A percentile compares a stretch with the other conserved stretches of the same genome.
Evolutionary conservation across 2,888 invertebrate genomes (phyloP).

Genomic region (Biston betularia): DNA sequence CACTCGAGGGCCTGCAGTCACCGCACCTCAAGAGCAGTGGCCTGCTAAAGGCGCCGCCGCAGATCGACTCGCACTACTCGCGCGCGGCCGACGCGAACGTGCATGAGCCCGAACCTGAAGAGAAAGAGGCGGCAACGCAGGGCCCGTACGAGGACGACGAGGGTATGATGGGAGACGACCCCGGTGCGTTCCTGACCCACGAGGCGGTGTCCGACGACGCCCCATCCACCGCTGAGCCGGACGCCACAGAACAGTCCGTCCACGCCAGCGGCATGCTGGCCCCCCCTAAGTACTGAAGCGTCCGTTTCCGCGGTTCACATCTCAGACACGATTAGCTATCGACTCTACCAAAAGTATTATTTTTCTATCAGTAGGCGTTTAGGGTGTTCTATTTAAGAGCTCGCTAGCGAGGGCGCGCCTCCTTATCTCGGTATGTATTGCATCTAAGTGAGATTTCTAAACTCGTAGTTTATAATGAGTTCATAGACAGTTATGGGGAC

Average conservation of each 20-base stretch:
- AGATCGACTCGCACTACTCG: conserved; percentile 87
- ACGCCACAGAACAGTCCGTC: conserved; percentile 85
- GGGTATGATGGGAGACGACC: conserved; percentile 86
- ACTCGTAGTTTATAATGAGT: conserved; percentile 55
- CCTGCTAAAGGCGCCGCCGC: conserved; percentile 83
- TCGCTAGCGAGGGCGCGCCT: conserved; percentile 66
- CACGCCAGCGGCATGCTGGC: conserved; percentile 85
- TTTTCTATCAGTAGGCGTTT: conserved; percentile 67
- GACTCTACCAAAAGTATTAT: conserved; percentile 84
- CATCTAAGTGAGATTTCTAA: conserved; percentile 71
- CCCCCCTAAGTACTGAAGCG: conserved; percentile 79
- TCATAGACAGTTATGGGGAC: conserved; percentile 67
- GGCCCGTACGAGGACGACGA: conserved; percentile 88
- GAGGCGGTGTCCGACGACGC: conserved; percentile 79
- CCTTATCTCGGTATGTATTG: conserved; percentile 55
- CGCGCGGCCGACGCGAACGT: conserved; percentile 81
- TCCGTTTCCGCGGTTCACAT: conserved; percentile 62
- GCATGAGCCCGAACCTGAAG: conserved; percentile 73
- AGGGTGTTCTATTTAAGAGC: conserved; percentile 62
- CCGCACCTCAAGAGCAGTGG: conserved; percentile 80
- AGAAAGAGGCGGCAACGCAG: conserved; percentile 84
- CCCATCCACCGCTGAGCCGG: conserved; percentile 87
- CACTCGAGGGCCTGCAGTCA: conserved; percentile 81
- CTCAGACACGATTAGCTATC: conserved; percentile 65
- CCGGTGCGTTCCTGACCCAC: conserved; percentile 78